Base-by-base conservation (phyloP, 2,797 vertebrate genomes). In the Anisognathus igniventris region DNA sequence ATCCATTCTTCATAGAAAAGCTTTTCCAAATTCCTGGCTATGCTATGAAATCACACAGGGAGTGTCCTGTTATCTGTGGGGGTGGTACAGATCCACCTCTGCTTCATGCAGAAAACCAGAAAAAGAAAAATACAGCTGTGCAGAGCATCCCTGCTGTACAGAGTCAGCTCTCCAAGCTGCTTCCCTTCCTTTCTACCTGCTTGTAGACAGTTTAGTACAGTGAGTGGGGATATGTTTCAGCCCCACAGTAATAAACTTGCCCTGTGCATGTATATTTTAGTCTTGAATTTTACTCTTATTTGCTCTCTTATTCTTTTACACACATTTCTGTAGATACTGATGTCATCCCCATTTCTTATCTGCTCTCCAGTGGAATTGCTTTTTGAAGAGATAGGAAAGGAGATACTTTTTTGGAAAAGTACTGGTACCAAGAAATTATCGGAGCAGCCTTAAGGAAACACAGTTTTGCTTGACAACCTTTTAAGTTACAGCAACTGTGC, bases 31-130 rank as follows among this genome's bases (percentile, higher is more conserved):
- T 60, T 76, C 72, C 79, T 92, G 54, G 14, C 62, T 93, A 23
- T 9, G 8, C 87, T 76, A 33, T 57, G 73, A 84, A 90, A 90
- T 88, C 70, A 51, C 79, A 47, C 15, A 27, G 44, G 64, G 87
- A 86, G 66, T 35, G 48, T 73, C 75, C 84, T 89, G 51, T 90
- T 93, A 92, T 94, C 90, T 90, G 60, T 73, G 73, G 67, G 80
- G 83, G 83, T 62, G 88, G 79, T 75, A 70, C 67, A 62, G 81
- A 83, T 39, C 82, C 60, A 93, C 83, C 85, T 92, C 87, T 91
- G 60, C 64, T 92, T 91, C 74, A 61, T 72, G 76, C 6, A 2
- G 40, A 70, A 88, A 75, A 66, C 24, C 16, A 44, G 79, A 78
- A 77, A 48, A 54, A 61, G 37, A 47, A 71, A 90, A 92, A 35